A percentile compares a stretch with the other conserved stretches of the same genome.
Evolutionary conservation across 2,888 invertebrate genomes (phyloP).

Genomic region (Anodontia alba): DNA sequence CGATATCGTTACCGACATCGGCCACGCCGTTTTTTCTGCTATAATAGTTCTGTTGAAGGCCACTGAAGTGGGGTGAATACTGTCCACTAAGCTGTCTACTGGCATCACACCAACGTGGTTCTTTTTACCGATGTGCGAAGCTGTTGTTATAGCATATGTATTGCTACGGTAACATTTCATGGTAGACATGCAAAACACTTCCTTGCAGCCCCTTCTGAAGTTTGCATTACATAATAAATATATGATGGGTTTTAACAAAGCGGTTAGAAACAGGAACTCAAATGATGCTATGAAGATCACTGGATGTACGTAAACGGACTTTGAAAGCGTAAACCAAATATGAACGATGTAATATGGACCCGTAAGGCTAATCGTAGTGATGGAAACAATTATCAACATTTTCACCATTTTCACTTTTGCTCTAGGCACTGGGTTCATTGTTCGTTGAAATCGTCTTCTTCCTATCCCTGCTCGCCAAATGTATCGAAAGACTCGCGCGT

Average conservation of each 20-base stretch:
- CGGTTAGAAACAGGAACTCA: conserved; percentile 65
- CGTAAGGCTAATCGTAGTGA: conserved; percentile 56
- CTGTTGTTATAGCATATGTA: conserved; percentile 81
- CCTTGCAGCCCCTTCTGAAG: conserved; percentile 83
- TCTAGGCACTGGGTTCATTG: conserved; percentile 80
- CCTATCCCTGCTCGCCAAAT: conserved; percentile 75
- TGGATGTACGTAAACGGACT: conserved; percentile 37
- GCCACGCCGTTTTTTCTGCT: conserved; percentile 73
- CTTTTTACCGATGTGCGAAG: conserved; percentile 78
- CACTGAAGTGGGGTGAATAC: conserved; percentile 64
- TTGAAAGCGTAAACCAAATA: conserved; percentile 64
- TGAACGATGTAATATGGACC: conserved; percentile 71
- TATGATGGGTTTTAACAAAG: conserved; percentile 76
- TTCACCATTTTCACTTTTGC: conserved; percentile 83
- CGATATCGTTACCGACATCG: conserved; percentile 40
- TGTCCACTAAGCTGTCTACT: conserved; percentile 37
- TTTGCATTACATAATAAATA: conserved; percentile 82
- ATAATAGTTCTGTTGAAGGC: conserved; percentile 70
- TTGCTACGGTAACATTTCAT: conserved; percentile 82
- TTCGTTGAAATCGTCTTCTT: conserved; percentile 71
- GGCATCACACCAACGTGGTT: conserved; percentile 81
- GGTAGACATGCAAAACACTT: conserved; percentile 82
- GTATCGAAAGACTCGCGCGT: conserved; percentile 72
- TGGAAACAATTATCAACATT: conserved; percentile 78
- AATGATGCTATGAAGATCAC: conserved; percentile 67